Evolutionary conservation across 2,888 invertebrate genomes (phyloP).

Genomic region (Nephrotoma appendiculata): DNA sequence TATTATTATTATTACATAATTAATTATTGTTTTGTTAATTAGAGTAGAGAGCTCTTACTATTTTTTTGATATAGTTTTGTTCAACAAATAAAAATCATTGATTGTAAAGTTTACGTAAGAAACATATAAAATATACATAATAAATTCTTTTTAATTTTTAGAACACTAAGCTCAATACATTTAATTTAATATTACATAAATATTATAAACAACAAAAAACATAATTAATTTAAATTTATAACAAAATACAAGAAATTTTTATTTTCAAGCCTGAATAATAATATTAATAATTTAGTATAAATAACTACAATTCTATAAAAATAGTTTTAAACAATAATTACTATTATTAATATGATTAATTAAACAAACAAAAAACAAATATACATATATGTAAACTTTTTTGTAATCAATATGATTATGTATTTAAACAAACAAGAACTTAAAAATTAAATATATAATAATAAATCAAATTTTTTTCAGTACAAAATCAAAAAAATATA

Average conservation of each 20-base stretch:
- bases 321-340: not conserved
- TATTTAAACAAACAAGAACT: not conserved
- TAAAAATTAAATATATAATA: not conserved
- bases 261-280: not conserved
- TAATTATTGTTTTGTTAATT: not conserved
- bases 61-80: not conserved
- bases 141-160: not conserved
- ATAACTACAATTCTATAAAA: too few species aligned
- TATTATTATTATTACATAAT: not conserved
- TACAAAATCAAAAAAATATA: not conserved
- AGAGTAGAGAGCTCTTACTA: not conserved
- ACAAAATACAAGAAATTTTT: not conserved
- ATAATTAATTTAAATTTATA: not conserved
- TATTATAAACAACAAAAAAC: not conserved
- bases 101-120: not conserved
- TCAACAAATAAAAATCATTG: not conserved
- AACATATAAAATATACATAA: not conserved
- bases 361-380: not conserved
- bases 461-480: not conserved
- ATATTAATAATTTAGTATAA: not conserved
- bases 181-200: not conserved
- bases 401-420: not conserved
- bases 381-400: not conserved
- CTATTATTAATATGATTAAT: not conserved
- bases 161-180: not conserved